Evolutionary conservation across 1,140 invertebrate species (phyloP).

Genomic region (Tribolium castaneum): DNA sequence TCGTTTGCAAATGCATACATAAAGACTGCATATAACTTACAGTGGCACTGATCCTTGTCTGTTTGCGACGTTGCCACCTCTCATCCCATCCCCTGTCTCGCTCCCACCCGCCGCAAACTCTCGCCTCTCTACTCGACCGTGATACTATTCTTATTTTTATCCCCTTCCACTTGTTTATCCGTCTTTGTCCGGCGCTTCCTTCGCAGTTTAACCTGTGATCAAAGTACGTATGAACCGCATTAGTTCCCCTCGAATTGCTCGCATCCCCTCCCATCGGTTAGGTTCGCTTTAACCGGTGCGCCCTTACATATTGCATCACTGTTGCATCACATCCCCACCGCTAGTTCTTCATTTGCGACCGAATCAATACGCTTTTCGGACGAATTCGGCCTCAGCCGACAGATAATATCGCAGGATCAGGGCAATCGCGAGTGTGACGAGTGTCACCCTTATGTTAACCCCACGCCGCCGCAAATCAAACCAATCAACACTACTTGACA

Average conservation of each 20-base stretch:
- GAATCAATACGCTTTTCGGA: conserved; percentile 55
- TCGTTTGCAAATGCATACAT: conserved; percentile 61
- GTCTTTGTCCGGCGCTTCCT: conserved; percentile 52
- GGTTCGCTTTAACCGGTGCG: conserved; percentile 25
- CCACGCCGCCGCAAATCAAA: conserved; percentile 46
- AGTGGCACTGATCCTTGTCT: conserved; percentile 59
- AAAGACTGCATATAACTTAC: conserved; percentile 60
- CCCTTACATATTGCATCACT: conserved; percentile 37
- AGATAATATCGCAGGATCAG: conserved; percentile 49
- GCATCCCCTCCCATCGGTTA: conserved; percentile 32
- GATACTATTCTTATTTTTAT: conserved; percentile 56
- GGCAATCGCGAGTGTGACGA: conserved; percentile 50
- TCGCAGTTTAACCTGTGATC: conserved; percentile 59
- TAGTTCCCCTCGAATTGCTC: conserved; percentile 50
- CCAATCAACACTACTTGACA: conserved; percentile 47
- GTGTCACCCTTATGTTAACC: conserved; percentile 50
- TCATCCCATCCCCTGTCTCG: conserved; percentile 1
- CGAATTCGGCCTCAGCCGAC: conserved; percentile 45
- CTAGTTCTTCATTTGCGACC: conserved; percentile 53
- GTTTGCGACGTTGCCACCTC: conserved; percentile 52
- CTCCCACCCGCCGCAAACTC: background rate
- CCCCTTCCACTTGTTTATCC: conserved; percentile 49
- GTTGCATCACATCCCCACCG: conserved; percentile 43
- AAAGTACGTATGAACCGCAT: conserved; percentile 56
- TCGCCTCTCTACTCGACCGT: conserved; percentile 29